Base-by-base conservation (phyloP, 2,113 vertebrate genomes). In the Pedetes capensis region DNA sequence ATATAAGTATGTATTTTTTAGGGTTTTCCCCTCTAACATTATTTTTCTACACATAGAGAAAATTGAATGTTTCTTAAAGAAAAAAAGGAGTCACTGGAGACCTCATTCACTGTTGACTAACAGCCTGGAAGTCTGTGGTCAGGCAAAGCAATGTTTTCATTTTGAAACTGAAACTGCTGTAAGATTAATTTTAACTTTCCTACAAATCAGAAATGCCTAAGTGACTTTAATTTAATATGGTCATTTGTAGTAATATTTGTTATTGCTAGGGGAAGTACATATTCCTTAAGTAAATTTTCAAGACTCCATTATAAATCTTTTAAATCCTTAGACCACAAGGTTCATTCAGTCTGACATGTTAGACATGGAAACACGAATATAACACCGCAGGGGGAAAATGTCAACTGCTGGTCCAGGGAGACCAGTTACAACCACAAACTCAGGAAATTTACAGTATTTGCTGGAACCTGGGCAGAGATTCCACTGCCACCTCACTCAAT, bases 291-390 rank as follows among this genome's bases (percentile, higher is more conserved):
- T 98, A 98, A 97, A 98, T 94, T 83, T 96, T 98, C 96, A 96
- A 94, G 95, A 94, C 97, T 97, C 83, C 75, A 93, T 97, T 97
- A 97, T 96, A 98, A 98, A 97, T 97, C 96, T 97, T 97, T 97
- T 94, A 97, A 97, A 97, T 95, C 97, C 88, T 96, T 93, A 96
- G 97, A 98, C 97, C 97, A 97, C 97, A 98, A 96, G 20, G 78
- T 80, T 92, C 86, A 94, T 97, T 75, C 93, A 85, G 81, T n/a
- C n/a, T 96, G 93, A 97, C 90, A 96, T 53, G 95, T 92, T 97
- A 95, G 84, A 96, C 53, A 13, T 96, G 94, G 96, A 37, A 96
- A 95, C 75, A 91, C 10, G 82, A 96, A 96, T 4, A 0, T 44
- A 74, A 87, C 89, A 96, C 95, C 96, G 91, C 88, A 66, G 96